These are phyloP conservation scores for Holcopasites calliopsidis DNA, from an alignment of 1,140 invertebrate species.

Conservation along the genomic window DNA sequence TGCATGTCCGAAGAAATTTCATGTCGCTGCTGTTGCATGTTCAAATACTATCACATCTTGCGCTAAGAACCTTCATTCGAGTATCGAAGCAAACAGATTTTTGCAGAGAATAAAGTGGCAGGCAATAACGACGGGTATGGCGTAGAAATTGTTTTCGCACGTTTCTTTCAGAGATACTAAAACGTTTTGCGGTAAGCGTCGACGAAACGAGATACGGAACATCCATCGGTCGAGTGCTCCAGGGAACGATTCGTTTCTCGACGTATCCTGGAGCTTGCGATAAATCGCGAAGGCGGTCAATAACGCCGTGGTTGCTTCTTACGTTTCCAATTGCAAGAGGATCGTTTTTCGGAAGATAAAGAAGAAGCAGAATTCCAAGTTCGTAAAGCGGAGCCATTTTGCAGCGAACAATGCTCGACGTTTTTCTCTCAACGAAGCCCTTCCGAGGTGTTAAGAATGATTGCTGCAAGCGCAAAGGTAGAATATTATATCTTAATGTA, in stretches of 20 bases:
- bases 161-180: neutral
- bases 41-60: too few relatives aligned
- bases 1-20: too few relatives aligned
- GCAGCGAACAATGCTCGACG: neutral
- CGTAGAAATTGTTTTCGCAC: conserved; percentile 47
- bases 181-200: conserved; percentile 50
- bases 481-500: too few relatives aligned
- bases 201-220: conserved; percentile 48
- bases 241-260: conserved; percentile 72
- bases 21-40: too few relatives aligned
- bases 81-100: too few relatives aligned
- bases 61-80: too few relatives aligned
- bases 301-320: conserved; percentile 36
- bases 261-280: conserved; percentile 58
- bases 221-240: conserved; percentile 50
- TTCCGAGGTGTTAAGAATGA: too few relatives aligned
- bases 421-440: neutral
- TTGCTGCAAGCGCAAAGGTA: too few relatives aligned
- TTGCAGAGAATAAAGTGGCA: neutral
- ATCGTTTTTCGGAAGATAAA: neutral
- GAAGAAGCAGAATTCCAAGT: neutral
- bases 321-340: neutral
- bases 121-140: conserved; percentile 7
- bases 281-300: conserved; percentile 70
- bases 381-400: neutral